Evolutionary conservation across 2,888 invertebrate species (phyloP), one percentile per base, ranked within the genome.

Genomic region (Acanthosoma haemorrhoidale): DNA sequence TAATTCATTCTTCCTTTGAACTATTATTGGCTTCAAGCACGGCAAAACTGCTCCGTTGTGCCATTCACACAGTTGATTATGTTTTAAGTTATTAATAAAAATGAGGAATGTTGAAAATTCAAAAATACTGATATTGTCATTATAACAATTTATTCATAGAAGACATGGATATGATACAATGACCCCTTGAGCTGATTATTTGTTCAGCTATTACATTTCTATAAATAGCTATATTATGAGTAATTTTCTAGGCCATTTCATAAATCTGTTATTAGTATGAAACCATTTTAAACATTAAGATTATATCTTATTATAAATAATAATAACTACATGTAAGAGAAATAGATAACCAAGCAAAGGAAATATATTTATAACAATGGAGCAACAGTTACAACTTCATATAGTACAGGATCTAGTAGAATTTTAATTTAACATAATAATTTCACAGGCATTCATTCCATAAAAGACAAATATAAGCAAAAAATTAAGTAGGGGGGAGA

Each of bases 331-430:
- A 25, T 61, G 25, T 39, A 41, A 15, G 18, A 64, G 38, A 64
- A 64, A 41, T 64, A 64, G 18, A 57, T 15, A 64, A 64, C 15
- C 64, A 64, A 64, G 64, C 64, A 64, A 64, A 38, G 25, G 64
- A 41, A 38, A 39, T 61, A 11, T 41, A 16, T 41, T 21, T 25
- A 64, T 38, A 38, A 64, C 64, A 64, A 38, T 64, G 64, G 39
- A 64, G 41, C 41, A 41, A 64, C 13, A 38, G 39, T 59, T 39
- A 39, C 25, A 25, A 13, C 18, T 25, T 39, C 31, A 29, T 41
- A 41, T 64, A 41, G 13, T 39, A 64, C 39, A 64, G 64, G 64
- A 39, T 39, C 64, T 64, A 29, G 29, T 15, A 64, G 8, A 41
- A 25, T 18, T 36, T 38, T 36, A 36, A 21, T 34, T 36, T 36